Conservation (phyloP, 2,797 vertebrate genomes). For the Sternotherus odoratus region DNA sequence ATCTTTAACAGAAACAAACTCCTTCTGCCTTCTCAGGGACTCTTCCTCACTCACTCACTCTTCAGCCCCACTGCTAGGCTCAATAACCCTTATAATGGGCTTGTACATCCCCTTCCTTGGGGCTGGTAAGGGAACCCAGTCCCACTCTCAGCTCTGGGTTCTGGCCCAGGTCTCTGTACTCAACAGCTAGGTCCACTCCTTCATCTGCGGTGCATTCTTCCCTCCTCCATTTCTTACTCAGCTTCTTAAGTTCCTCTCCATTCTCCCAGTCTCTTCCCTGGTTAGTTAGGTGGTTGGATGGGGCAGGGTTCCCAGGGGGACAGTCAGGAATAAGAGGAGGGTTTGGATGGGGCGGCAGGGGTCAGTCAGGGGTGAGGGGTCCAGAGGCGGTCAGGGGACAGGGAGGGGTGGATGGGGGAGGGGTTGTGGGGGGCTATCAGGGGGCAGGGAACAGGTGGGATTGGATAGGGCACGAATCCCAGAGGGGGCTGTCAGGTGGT, state of each 20-base stretch:
- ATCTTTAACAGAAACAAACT: not conserved
- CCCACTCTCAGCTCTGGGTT: not conserved
- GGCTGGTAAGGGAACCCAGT: not conserved
- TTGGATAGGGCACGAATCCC: no score
- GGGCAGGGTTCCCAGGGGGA: no score
- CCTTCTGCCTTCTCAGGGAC: not conserved
- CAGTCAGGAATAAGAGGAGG: no score
- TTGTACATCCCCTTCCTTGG: no score
- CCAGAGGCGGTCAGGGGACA: no score
- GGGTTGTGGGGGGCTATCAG: no score
- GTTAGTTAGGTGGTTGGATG: not conserved
- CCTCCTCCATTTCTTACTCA: not conserved
- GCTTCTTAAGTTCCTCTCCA: not conserved
- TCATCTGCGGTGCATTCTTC: not conserved
- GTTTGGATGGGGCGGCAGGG: no score
- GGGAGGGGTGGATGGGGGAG: no score
- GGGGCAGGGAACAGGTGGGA: no score
- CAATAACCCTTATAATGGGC: not conserved
- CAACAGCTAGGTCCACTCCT: not conserved
- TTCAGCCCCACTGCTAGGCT: not conserved
- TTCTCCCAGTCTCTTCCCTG: not conserved
- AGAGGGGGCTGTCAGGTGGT: no score
- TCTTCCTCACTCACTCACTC: not conserved
- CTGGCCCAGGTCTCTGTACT: not conserved
- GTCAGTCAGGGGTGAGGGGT: no score